These are phyloP conservation scores for Physeter macrocephalus DNA, from an alignment of 2,113 vertebrate species.

Conservation along the genomic window DNA sequence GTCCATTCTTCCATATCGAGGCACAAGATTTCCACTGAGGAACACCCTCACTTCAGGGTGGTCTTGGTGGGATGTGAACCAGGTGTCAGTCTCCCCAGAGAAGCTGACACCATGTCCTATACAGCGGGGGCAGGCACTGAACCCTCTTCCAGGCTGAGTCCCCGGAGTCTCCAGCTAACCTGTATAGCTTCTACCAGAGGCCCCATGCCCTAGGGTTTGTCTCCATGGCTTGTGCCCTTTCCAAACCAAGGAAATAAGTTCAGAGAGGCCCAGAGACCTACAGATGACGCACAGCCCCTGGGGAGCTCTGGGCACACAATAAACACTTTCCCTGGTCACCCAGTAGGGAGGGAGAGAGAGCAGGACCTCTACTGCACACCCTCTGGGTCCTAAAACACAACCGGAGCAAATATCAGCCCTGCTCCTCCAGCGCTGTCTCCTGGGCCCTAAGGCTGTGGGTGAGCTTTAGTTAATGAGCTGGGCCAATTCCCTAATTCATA, in stretches of 20 bases:
- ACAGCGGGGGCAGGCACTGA: accelerated
- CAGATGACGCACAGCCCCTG: background rate
- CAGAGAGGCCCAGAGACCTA: background rate
- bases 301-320: background rate
- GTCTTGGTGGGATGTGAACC: background rate
- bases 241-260: background rate
- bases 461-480: background rate
- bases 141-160: background rate
- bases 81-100: background rate
- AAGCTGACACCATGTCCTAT: background rate
- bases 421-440: background rate
- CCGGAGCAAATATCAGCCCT: accelerated
- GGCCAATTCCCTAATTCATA: background rate
- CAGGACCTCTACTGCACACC: background rate
- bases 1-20: background rate
- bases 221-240: background rate
- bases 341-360: background rate
- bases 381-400: background rate
- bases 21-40: background rate
- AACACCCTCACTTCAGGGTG: background rate
- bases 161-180: background rate
- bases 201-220: background rate
- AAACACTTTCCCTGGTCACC: background rate
- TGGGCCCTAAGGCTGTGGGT: background rate
- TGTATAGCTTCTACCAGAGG: background rate